These are phyloP conservation scores for Enhydra lutris DNA, from an alignment of 2,113 vertebrate species.

Conservation along the genomic window DNA sequence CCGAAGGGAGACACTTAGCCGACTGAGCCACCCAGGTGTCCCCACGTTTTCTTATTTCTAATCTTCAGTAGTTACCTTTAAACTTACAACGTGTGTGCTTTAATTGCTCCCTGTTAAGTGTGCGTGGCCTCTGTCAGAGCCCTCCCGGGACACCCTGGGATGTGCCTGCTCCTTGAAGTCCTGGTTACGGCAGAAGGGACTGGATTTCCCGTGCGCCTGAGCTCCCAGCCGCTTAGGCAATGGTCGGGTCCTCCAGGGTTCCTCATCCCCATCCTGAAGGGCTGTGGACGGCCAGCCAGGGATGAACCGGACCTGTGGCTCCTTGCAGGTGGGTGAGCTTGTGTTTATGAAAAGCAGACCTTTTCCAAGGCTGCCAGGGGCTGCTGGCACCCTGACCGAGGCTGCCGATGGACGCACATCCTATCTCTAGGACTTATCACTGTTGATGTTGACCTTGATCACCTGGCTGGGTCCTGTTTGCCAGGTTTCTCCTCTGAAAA, in stretches of 20 bases:
- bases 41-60: neutral
- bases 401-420: neutral
- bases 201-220: neutral
- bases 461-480: neutral
- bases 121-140: neutral
- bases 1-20: neutral
- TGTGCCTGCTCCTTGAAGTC: neutral
- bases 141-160: fast-evolving
- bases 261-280: neutral
- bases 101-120: neutral
- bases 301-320: neutral
- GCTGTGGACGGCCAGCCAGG: neutral
- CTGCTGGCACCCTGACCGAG: neutral
- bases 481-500: neutral
- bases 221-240: neutral
- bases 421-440: fast-evolving
- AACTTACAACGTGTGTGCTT: neutral
- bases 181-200: neutral
- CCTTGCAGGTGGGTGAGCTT: neutral
- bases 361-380: neutral
- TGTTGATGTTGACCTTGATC: neutral
- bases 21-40: neutral
- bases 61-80: neutral
- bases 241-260: neutral
- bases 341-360: neutral